Evolutionary conservation across 2,113 vertebrate genomes (phyloP), one percentile per base, ranked within the genome.

Genomic region (Hiodon tergisus): DNA sequence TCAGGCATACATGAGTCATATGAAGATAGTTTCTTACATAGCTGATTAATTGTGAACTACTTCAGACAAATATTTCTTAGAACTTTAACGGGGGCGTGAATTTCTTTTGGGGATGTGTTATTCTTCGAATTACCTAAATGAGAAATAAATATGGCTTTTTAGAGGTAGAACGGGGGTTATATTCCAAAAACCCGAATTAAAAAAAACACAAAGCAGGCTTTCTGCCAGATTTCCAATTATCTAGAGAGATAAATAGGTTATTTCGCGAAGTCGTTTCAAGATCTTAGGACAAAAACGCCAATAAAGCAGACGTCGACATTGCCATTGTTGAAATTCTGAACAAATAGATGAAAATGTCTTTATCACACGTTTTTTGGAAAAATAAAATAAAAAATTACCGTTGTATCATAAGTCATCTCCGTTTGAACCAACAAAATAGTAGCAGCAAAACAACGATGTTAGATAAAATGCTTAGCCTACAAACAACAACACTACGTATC

Each of bases 91-190:
- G 84, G 76, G 83, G 85, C 79, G 82, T 85, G 60, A 80, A 80
- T 85, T 81, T 78, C 31, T 74, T 71, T 80, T 67, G 31, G 69
- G 74, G 67, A 80, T 60, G 72, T 69, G 69, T 14, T 67, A 81
- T 90, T 90, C 88, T 82, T 80, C 87, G 89, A 90, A 90, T 72
- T 79, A 85, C 78, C 78, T 4, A 83, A 78, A 80, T 59, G 50
- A 83, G 75, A 82, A 48, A 47, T 58, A 60, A 6, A 60, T 4
- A 58, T 16, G 63, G 8, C 46, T 54, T 16, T 73, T 77, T 83
- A 77, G 74, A 79, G 79, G 71, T 78, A 85, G 77, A 72, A 72
- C 81, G 17, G 17, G 63, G 79, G 61, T 79, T 71, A 74, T 74
- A 80, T 80, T 77, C 66, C 82, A 76, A 81, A 76, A 74, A 63